phyloP scores from a whole-genome alignment of 2,888 invertebrate genomes.

The Cremastobaeus sp. region DNA sequence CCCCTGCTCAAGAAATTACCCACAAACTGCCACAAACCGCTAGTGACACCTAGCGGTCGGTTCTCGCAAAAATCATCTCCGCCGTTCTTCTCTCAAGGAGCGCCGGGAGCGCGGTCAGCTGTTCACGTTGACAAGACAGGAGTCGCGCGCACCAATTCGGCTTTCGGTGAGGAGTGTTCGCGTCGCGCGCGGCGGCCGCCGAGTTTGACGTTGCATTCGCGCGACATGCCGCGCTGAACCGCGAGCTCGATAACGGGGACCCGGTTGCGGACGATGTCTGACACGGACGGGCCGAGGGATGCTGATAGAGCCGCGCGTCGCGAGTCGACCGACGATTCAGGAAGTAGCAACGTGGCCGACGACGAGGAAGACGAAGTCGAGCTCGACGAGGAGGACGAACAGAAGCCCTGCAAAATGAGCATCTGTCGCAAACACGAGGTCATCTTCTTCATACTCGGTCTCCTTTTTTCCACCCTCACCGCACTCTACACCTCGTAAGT shows the following conservation, averaged over 20 bases:
- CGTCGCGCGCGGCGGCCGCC: slow-evolving; percentile 2
- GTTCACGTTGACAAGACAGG: not conserved
- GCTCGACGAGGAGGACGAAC: slow-evolving; percentile 2
- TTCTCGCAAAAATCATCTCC: no score
- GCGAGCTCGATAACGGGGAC: slow-evolving; percentile 13
- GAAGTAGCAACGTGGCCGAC: slow-evolving; percentile 73
- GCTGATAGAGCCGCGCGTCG: slow-evolving; percentile 67
- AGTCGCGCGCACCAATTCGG: slow-evolving; percentile 8
- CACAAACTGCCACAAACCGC: no score
- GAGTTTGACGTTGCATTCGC: slow-evolving; percentile 9
- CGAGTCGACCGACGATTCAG: slow-evolving; percentile 61
- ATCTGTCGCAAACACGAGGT: slow-evolving; percentile 39
- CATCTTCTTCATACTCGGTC: slow-evolving; percentile 40
- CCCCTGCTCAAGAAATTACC: no score
- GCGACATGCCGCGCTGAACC: slow-evolving; percentile 30
- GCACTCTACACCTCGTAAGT: slow-evolving; percentile 41
- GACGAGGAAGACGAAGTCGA: slow-evolving; percentile 59
- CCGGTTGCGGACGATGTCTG: slow-evolving; percentile 72
- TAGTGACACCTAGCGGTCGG: no score
- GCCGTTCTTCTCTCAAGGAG: no score
- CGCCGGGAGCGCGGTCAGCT: no score
- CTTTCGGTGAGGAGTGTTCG: no score
- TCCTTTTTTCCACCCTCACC: slow-evolving; percentile 38
- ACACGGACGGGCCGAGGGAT: slow-evolving; percentile 71
- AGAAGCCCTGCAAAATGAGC: slow-evolving; percentile 32